Evolutionary conservation across 2,888 invertebrate genomes (phyloP).

Genomic region (Tupiocoris notatus): DNA sequence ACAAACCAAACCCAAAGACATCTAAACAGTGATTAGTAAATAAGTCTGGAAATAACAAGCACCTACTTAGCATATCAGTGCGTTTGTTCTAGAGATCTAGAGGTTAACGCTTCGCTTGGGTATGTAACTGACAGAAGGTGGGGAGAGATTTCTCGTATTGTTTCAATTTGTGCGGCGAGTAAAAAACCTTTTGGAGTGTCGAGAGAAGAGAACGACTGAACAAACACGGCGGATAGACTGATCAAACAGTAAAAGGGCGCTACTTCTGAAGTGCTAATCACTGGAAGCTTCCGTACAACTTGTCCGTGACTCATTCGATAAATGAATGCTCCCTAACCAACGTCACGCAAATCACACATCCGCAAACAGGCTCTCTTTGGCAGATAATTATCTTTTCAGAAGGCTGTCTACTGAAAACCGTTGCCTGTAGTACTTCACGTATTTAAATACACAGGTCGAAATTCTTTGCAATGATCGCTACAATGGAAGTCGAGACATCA

Average conservation of each 20-base stretch:
- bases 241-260: background rate
- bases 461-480: too few species aligned
- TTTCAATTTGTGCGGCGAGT: background rate
- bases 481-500: too few species aligned
- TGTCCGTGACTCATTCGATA: background rate
- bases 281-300: background rate
- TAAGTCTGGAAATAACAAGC: slow-evolving; percentile 6
- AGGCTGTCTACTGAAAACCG: too few species aligned
- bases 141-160: background rate
- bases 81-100: background rate
- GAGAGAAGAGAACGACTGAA: background rate
- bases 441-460: too few species aligned
- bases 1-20: background rate
- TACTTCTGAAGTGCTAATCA: slow-evolving; percentile 4
- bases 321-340: too few species aligned
- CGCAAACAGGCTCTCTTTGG: too few species aligned
- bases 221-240: background rate
- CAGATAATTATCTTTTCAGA: too few species aligned
- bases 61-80: background rate
- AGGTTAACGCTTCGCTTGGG: background rate
- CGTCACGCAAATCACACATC: too few species aligned
- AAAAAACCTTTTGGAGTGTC: background rate
- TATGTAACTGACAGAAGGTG: slow-evolving; percentile 1
- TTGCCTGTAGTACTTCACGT: too few species aligned
- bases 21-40: slow-evolving; percentile 4